Conservation (phyloP, 1,140 invertebrate species). For the Pachyrhynchus sulphureomaculatus region DNA sequence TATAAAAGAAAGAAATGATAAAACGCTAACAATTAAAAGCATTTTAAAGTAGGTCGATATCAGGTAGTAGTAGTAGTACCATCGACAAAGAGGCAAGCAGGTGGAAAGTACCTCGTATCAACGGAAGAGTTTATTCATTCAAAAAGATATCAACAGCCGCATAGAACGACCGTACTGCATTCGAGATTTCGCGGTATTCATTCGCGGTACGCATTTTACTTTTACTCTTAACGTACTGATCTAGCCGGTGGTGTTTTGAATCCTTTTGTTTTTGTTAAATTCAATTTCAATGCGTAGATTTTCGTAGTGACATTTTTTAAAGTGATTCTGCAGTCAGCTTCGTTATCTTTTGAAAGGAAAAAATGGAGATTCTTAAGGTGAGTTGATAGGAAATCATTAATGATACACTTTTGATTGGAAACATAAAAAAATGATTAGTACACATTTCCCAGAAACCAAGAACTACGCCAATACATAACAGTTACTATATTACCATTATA, state of each 20-base stretch:
- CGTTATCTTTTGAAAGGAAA: too few species aligned
- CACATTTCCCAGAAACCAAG: too few species aligned
- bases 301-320: too few species aligned
- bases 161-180: neutral
- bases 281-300: too few species aligned
- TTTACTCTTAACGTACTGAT: neutral
- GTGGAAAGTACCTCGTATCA: neutral
- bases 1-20: neutral
- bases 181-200: neutral
- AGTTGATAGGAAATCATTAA: too few species aligned
- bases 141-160: neutral
- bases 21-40: neutral
- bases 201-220: neutral
- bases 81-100: neutral
- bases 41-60: neutral
- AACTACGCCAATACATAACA: too few species aligned
- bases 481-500: too few species aligned
- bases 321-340: too few species aligned
- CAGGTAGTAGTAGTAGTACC: neutral
- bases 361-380: too few species aligned
- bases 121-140: neutral
- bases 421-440: too few species aligned
- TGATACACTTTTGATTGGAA: too few species aligned
- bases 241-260: neutral
- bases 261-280: neutral